These are phyloP conservation scores for Drosophila mayri DNA, from an alignment of 1,140 invertebrate genomes.

Conservation along the genomic window DNA sequence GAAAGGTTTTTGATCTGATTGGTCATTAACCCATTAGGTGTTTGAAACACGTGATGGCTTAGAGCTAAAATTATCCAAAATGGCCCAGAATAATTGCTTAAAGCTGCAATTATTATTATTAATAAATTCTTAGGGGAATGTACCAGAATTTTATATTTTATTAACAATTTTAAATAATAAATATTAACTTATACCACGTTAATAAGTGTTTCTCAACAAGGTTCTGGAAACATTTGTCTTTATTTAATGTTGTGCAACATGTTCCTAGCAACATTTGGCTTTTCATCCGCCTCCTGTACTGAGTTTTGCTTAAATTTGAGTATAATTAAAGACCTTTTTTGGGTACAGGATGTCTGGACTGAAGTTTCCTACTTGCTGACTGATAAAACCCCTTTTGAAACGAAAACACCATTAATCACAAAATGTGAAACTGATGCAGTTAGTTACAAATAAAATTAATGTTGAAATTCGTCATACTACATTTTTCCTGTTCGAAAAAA, in stretches of 20 bases:
- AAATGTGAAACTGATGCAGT: not conserved
- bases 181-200: too few species aligned
- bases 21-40: slow-evolving; percentile 33
- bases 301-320: not conserved
- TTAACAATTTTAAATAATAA: too few species aligned
- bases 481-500: not conserved
- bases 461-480: not conserved
- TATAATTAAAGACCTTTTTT: not conserved
- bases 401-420: not conserved
- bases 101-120: not conserved
- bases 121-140: not conserved
- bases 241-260: too few species aligned
- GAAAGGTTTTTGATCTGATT: slow-evolving; percentile 45
- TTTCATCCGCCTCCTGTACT: too few species aligned
- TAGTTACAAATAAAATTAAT: not conserved
- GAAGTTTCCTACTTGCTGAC: not conserved
- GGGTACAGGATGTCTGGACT: not conserved
- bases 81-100: slow-evolving; percentile 9
- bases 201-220: too few species aligned
- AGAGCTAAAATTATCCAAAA: slow-evolving; percentile 16
- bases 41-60: slow-evolving; percentile 10
- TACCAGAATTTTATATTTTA: too few species aligned
- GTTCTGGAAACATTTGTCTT: too few species aligned
- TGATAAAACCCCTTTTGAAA: not conserved
- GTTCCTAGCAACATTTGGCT: too few species aligned